Conservation (phyloP, 2,113 vertebrate species). For the Platycercus adscitus region DNA sequence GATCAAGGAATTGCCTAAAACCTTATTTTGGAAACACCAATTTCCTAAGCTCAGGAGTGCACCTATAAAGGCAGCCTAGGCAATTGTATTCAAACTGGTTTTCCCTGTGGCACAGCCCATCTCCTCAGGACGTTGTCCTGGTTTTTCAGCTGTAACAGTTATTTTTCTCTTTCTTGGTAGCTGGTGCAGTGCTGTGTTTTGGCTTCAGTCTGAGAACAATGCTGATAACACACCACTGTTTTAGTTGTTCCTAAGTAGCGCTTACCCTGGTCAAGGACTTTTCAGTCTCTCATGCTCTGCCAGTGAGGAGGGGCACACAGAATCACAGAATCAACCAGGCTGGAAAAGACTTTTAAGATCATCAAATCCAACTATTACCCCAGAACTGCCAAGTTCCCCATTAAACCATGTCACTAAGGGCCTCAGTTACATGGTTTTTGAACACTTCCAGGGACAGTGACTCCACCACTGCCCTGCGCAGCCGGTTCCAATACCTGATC, state of each 20-base stretch:
- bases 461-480: neutral
- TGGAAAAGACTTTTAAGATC: neutral
- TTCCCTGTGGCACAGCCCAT: fast-evolving
- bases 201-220: neutral
- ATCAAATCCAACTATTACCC: neutral
- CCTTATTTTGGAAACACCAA: neutral
- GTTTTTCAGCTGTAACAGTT: neutral
- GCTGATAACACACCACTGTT: neutral
- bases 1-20: neutral
- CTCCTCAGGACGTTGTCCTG: neutral
- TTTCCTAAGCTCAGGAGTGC: neutral
- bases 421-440: neutral
- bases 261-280: neutral
- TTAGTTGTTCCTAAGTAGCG: neutral
- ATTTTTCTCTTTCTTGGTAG: neutral
- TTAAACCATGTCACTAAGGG: neutral
- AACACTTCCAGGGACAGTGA: neutral
- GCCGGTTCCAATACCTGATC: neutral
- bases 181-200: neutral
- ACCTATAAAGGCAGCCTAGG: neutral
- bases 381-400: neutral
- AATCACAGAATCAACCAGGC: neutral
- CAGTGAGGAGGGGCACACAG: neutral
- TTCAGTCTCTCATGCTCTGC: neutral
- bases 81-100: fast-evolving